Percentiles rank a stretch among this genome's conserved stretches.
Evolutionary conservation across 1,140 invertebrate species (phyloP).

Genomic region (Cyclina sinensis): DNA sequence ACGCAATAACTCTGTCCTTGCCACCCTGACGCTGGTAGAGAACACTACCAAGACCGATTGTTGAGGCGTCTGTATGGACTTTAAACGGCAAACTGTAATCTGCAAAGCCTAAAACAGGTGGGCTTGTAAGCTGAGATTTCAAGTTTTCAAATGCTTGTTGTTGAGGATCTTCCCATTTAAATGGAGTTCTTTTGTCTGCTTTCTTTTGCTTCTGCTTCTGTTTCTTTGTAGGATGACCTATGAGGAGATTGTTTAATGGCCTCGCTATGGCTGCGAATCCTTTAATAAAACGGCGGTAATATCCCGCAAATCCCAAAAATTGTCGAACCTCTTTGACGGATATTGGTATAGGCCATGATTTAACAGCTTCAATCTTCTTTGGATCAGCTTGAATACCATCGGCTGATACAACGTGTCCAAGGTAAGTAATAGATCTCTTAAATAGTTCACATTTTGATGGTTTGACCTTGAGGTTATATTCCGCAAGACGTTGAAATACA

Average conservation of each 20-base stretch:
- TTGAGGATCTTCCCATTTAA: constrained; percentile 11
- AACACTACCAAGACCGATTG: constrained; percentile 75
- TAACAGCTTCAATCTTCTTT: constrained; percentile 79
- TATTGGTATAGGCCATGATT: constrained; percentile 78
- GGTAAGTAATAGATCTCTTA: constrained; percentile 55
- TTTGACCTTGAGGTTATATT: constrained; percentile 70
- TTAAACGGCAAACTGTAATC: constrained; percentile 68
- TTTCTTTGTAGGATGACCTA: constrained; percentile 59
- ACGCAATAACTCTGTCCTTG: constrained; percentile 65
- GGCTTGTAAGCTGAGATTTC: constrained; percentile 37
- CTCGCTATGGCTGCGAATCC: constrained; percentile 72
- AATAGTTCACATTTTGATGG: constrained; percentile 69
- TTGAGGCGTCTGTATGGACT: constrained; percentile 72
- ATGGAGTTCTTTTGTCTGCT: background rate
- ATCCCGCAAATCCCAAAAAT: constrained; percentile 78
- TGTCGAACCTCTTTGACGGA: constrained; percentile 75
- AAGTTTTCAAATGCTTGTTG: constrained; percentile 56
- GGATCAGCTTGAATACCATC: constrained; percentile 75
- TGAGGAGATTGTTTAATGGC: constrained; percentile 69
- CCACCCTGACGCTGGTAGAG: constrained; percentile 75
- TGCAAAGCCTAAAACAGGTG: constrained; percentile 71
- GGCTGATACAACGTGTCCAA: constrained; percentile 72
- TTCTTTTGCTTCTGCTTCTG: constrained; percentile 15
- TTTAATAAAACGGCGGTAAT: constrained; percentile 76
- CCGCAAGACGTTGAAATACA: constrained; percentile 73